Percentiles rank a stretch among this genome's conserved stretches.
phyloP scores from a whole-genome alignment of 2,888 invertebrate species.

The Cecidostiba fungosa region DNA sequence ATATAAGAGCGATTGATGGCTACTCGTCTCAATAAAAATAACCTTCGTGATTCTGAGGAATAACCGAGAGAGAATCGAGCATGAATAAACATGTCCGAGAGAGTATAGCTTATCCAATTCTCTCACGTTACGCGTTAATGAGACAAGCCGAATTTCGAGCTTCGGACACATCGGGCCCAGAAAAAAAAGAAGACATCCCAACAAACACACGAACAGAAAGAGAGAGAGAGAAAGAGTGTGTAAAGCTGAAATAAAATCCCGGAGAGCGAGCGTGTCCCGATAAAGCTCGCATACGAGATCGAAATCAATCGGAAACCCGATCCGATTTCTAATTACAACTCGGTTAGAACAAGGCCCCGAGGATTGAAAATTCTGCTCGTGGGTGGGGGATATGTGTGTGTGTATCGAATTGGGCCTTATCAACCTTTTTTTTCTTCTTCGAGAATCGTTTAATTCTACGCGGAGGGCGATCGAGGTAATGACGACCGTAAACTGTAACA shows the following conservation, averaged over 20 bases:
- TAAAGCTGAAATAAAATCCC: slow-evolving; percentile 55
- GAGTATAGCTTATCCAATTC: slow-evolving; percentile 10
- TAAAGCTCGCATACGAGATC: slow-evolving; percentile 36
- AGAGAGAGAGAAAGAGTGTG: background rate
- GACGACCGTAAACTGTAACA: slow-evolving; percentile 78
- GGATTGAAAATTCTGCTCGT: slow-evolving; percentile 2
- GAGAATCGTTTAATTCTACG: slow-evolving; percentile 78
- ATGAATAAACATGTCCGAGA: slow-evolving; percentile 32
- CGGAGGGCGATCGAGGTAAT: slow-evolving; percentile 77
- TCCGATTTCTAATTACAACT: slow-evolving; percentile 64
- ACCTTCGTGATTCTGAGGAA: background rate
- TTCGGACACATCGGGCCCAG: background rate
- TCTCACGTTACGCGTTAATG: slow-evolving; percentile 59
- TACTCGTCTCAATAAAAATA: background rate
- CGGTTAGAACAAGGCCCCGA: slow-evolving; percentile 44
- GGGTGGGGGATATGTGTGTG: slow-evolving; percentile 18
- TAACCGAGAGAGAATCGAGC: background rate
- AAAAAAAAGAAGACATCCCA: background rate
- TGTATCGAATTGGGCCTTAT: slow-evolving; percentile 25
- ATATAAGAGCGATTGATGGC: too few species aligned
- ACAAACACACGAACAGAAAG: slow-evolving; percentile 12
- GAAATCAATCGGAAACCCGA: slow-evolving; percentile 63
- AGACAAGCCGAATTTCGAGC: slow-evolving; percentile 42
- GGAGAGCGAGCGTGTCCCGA: slow-evolving; percentile 5
- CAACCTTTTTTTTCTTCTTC: background rate